These are phyloP conservation scores for Bembecia ichneumoniformis DNA, from an alignment of 2,888 invertebrate species.

Conservation along the genomic window DNA sequence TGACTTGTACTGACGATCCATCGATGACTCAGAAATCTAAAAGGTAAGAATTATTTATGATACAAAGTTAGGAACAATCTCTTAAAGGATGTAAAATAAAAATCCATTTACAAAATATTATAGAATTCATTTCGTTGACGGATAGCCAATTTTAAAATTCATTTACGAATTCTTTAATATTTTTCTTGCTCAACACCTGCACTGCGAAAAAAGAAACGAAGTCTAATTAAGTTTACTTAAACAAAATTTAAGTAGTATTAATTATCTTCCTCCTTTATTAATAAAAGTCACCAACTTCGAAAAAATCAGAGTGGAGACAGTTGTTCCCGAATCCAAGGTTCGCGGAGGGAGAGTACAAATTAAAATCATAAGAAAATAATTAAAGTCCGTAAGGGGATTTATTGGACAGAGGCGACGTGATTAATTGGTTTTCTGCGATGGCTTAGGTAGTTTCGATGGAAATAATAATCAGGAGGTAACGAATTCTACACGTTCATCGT, in stretches of 20 bases:
- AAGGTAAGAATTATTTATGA: too few species aligned
- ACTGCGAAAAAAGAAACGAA: slow-evolving; percentile 13
- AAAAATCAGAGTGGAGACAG: slow-evolving; percentile 55
- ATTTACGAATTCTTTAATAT: not conserved
- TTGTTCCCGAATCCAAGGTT: slow-evolving; percentile 33
- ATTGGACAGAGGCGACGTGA: slow-evolving; percentile 67
- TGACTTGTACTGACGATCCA: too few species aligned
- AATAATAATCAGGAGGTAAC: slow-evolving; percentile 57
- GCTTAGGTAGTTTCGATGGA: slow-evolving; percentile 31
- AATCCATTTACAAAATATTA: too few species aligned
- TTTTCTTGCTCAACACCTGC: not conserved
- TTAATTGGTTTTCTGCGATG: slow-evolving; percentile 64
- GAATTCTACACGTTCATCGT: slow-evolving; percentile 57
- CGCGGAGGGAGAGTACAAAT: slow-evolving; percentile 40
- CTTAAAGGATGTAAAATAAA: too few species aligned
- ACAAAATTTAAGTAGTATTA: slow-evolving; percentile 73
- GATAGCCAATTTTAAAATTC: not conserved
- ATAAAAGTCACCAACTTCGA: slow-evolving; percentile 57
- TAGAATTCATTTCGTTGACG: too few species aligned
- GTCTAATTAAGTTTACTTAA: slow-evolving; percentile 64
- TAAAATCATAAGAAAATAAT: slow-evolving; percentile 74
- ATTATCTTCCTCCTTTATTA: slow-evolving; percentile 68
- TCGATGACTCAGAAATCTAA: too few species aligned
- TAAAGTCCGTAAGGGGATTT: slow-evolving; percentile 70
- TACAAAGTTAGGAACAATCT: too few species aligned